Evolutionary conservation across 2,797 vertebrate genomes (phyloP).

Genomic region (Fistularia tabacaria): DNA sequence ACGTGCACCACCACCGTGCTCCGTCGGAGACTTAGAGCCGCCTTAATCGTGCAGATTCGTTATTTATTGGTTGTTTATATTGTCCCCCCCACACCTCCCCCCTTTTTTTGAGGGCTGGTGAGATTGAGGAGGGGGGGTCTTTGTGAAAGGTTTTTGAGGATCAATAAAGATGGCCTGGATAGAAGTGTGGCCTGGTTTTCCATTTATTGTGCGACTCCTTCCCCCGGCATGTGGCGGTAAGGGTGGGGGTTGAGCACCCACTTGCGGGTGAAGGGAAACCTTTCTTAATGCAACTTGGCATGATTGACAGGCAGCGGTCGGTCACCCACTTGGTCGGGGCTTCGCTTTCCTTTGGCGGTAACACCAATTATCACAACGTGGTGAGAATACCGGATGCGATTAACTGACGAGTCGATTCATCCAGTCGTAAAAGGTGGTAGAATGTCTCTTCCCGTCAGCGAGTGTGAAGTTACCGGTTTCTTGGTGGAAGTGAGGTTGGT

Average conservation of each 20-base stretch:
- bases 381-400: too few relatives aligned
- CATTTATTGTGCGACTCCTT: slow-evolving; percentile 59
- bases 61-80: slow-evolving; percentile 76
- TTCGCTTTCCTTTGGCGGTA: too few relatives aligned
- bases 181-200: slow-evolving; percentile 74
- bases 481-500: too few relatives aligned
- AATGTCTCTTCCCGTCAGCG: too few relatives aligned
- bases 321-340: too few relatives aligned
- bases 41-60: slow-evolving; percentile 77
- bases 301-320: too few relatives aligned
- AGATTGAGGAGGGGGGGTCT: slow-evolving; percentile 57
- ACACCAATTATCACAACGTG: too few relatives aligned
- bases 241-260: slow-evolving; percentile 46
- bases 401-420: too few relatives aligned
- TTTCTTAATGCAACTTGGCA: background rate
- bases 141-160: slow-evolving; percentile 70
- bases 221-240: slow-evolving; percentile 35
- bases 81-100: slow-evolving; percentile 50
- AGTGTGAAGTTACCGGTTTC: too few relatives aligned
- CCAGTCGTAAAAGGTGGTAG: too few relatives aligned
- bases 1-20: slow-evolving; percentile 71
- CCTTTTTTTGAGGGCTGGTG: slow-evolving; percentile 35
- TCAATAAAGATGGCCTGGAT: slow-evolving; percentile 81
- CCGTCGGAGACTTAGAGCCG: slow-evolving; percentile 77
- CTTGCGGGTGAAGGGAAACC: slow-evolving; percentile 36